Percentiles rank a stretch among this genome's conserved stretches.
phyloP scores from a whole-genome alignment of 2,888 invertebrate genomes.

The Nemoura dubitans region DNA sequence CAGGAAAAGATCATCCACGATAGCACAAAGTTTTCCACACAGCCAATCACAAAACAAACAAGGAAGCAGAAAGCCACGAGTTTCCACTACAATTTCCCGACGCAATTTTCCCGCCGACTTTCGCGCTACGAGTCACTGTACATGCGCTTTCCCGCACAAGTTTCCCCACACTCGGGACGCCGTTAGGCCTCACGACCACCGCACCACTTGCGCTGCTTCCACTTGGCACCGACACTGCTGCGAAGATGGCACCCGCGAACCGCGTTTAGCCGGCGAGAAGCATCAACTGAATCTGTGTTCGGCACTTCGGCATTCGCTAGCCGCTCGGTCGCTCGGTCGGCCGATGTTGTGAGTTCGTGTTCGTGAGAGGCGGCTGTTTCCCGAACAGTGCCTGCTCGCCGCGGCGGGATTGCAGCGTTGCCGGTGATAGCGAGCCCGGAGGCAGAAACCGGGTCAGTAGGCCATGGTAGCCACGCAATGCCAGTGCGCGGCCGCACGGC shows the following conservation, averaged over 20 bases:
- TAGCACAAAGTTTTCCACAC: not conserved
- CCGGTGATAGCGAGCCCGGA: constrained; percentile 29
- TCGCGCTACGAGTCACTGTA: not conserved
- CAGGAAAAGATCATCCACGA: not conserved
- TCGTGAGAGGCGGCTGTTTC: not conserved
- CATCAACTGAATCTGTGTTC: constrained; percentile 5
- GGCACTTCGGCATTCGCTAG: not conserved
- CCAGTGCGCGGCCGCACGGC: constrained; percentile 21
- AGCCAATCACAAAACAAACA: not conserved
- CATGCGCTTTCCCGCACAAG: not conserved
- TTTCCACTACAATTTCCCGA: not conserved
- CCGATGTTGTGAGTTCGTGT: not conserved
- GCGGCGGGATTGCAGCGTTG: constrained; percentile 34
- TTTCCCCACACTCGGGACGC: not conserved
- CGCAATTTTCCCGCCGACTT: not conserved
- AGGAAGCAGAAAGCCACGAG: not conserved
- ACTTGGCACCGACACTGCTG: not conserved
- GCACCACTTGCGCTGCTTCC: not conserved
- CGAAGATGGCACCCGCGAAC: not conserved
- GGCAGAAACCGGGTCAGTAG: constrained; percentile 46
- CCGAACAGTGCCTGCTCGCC: constrained; percentile 23
- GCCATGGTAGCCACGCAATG: constrained; percentile 41
- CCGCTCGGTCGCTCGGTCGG: not conserved
- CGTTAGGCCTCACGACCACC: not conserved
- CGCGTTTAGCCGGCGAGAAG: not conserved